These are phyloP conservation scores for Neodontobutis hainanensis DNA, from an alignment of 2,113 vertebrate species.

Conservation along the genomic window DNA sequence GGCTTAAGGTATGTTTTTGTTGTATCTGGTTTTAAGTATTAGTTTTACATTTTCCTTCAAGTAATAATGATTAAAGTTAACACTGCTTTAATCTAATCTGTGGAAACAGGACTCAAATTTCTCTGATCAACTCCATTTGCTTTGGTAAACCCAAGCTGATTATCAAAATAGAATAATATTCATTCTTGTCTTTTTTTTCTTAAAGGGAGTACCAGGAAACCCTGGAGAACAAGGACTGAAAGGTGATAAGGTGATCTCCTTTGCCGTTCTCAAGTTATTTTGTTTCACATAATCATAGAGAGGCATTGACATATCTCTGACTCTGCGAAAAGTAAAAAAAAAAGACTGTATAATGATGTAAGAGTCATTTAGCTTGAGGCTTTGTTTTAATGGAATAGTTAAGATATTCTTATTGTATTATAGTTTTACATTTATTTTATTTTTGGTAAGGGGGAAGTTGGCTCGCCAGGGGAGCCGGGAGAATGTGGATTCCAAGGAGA, in stretches of 20 bases:
- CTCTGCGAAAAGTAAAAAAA: not conserved
- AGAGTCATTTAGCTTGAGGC: not conserved
- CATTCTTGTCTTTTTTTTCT: conserved; percentile 49
- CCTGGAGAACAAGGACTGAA: conserved; percentile 96
- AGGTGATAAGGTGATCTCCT: conserved; percentile 99
- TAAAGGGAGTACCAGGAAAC: conserved; percentile 91
- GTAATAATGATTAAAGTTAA: not conserved
- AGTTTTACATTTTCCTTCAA: no score
- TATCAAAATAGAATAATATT: not conserved
- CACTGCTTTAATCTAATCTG: no score
- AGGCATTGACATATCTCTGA: not conserved
- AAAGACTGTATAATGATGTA: not conserved
- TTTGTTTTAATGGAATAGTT: not conserved
- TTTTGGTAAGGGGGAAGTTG: conserved; percentile 87
- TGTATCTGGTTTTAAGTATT: not conserved
- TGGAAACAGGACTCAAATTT: no score
- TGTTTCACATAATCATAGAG: conserved; percentile 43
- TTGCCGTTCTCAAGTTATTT: conserved; percentile 83
- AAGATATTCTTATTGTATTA: not conserved
- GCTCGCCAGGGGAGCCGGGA: conserved; percentile 89
- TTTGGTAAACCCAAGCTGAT: no score
- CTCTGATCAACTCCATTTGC: no score
- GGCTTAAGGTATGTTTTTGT: conserved; percentile 87
- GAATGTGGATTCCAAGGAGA: conserved; percentile 94
- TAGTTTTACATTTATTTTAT: not conserved